phyloP scores from a whole-genome alignment of 2,113 vertebrate species.

The Petrocephalus zakoni region DNA sequence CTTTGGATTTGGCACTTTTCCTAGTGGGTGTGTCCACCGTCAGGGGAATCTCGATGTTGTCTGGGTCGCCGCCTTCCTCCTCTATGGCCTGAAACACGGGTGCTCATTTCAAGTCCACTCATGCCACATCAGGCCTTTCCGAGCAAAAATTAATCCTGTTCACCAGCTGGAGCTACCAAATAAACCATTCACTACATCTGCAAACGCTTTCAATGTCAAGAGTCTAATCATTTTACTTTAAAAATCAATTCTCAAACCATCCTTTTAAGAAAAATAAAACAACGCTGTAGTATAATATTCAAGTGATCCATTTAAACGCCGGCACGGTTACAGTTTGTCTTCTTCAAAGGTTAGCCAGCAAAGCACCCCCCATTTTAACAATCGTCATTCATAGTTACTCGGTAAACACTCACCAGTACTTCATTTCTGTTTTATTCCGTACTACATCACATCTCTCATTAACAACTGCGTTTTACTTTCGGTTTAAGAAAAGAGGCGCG shows the following conservation, averaged over 20 bases:
- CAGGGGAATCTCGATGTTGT: slow-evolving; percentile 76
- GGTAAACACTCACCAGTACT: not conserved
- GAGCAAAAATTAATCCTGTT: not conserved
- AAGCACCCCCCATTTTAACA: not conserved
- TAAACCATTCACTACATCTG: not conserved
- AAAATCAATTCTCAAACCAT: not conserved
- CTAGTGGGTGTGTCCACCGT: slow-evolving; percentile 70
- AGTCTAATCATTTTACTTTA: not conserved
- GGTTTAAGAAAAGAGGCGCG: not conserved
- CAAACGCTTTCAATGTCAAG: not conserved
- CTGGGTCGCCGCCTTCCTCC: slow-evolving; percentile 90
- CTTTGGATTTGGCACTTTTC: slow-evolving; percentile 85
- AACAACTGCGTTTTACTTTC: not conserved
- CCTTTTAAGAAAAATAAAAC: not conserved
- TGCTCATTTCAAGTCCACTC: not conserved
- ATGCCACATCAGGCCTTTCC: not conserved
- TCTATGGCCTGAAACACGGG: slow-evolving; percentile 77
- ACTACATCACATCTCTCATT: not conserved
- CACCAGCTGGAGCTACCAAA: not conserved
- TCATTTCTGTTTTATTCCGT: not conserved
- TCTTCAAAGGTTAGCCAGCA: not conserved
- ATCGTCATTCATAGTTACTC: not conserved
- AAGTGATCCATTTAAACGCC: not conserved
- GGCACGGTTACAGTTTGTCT: not conserved
- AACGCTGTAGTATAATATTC: not conserved